Evolutionary conservation across 2,888 invertebrate species (phyloP).

Genomic region (Synanthedon andrenaeformis): DNA sequence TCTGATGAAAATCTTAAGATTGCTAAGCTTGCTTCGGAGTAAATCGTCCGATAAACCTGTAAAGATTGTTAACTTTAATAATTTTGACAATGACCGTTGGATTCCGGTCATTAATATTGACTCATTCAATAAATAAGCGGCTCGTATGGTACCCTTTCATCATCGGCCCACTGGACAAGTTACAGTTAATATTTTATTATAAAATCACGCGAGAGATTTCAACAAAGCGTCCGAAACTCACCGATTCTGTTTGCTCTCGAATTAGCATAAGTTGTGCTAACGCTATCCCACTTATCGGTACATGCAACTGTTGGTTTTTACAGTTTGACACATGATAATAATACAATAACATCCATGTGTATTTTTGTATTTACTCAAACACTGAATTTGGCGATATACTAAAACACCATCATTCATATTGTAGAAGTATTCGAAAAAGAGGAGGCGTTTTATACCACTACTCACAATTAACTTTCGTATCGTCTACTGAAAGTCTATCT

Average conservation of each 20-base stretch:
- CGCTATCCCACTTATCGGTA: slow-evolving; percentile 55
- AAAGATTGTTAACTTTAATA: background rate
- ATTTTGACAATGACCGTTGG: slow-evolving; percentile 34
- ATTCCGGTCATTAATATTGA: slow-evolving; percentile 50
- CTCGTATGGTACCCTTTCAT: slow-evolving; percentile 27
- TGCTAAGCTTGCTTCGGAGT: no score
- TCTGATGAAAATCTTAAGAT: no score
- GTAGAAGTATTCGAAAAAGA: slow-evolving; percentile 28
- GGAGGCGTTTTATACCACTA: no score
- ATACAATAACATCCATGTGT: slow-evolving; percentile 31
- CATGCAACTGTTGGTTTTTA: slow-evolving; percentile 44
- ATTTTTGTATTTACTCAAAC: slow-evolving; percentile 20
- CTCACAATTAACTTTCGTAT: no score
- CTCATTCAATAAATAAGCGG: slow-evolving; percentile 16
- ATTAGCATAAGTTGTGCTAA: slow-evolving; percentile 50
- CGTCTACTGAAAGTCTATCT: no score
- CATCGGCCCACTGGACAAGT: slow-evolving; percentile 40
- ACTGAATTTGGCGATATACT: slow-evolving; percentile 15
- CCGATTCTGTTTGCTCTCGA: slow-evolving; percentile 42
- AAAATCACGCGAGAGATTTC: slow-evolving; percentile 56
- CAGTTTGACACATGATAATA: slow-evolving; percentile 43
- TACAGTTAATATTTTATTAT: slow-evolving; percentile 65
- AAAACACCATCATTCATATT: slow-evolving; percentile 18
- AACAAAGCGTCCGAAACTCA: slow-evolving; percentile 23
- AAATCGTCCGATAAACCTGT: no score